Evolutionary conservation across 2,797 vertebrate species (phyloP).

Genomic region (Platyrinchus mystaceus): DNA sequence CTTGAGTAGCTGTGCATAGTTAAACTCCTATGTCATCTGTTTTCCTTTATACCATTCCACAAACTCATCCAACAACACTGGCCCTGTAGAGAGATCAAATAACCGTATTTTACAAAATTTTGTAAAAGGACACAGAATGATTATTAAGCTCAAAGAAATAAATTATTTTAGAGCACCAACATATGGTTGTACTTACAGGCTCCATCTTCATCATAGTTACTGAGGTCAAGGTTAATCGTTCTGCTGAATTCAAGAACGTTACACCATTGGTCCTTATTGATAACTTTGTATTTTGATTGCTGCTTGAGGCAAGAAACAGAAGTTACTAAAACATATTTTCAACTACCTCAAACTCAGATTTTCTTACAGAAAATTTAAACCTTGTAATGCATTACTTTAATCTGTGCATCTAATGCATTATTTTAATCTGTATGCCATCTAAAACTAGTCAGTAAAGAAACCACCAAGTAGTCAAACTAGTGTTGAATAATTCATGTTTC

Average conservation of each 20-base stretch:
- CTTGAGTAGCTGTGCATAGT: constrained; percentile 76
- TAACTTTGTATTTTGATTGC: constrained; percentile 99
- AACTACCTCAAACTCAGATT: not conserved
- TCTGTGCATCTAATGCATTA: no score
- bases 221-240: constrained; percentile 98
- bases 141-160: not conserved
- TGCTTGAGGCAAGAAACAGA: constrained; percentile 70
- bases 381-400: not conserved
- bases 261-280: constrained; percentile 99
- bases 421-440: not conserved
- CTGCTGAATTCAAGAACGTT: constrained; percentile 99
- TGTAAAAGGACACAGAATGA: not conserved
- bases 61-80: constrained; percentile 99
- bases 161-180: not conserved
- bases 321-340: constrained; percentile 27
- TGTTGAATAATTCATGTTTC: not conserved
- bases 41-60: constrained; percentile 99
- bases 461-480: not conserved
- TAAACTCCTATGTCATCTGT: constrained; percentile 91
- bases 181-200: constrained; percentile 87
- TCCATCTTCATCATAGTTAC: constrained; percentile 98
- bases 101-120: constrained; percentile 29
- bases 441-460: not conserved
- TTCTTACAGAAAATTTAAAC: not conserved
- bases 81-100: constrained; percentile 83